Evolutionary conservation across 2,113 vertebrate species (phyloP).

Genomic region (Neodontobutis hainanensis): DNA sequence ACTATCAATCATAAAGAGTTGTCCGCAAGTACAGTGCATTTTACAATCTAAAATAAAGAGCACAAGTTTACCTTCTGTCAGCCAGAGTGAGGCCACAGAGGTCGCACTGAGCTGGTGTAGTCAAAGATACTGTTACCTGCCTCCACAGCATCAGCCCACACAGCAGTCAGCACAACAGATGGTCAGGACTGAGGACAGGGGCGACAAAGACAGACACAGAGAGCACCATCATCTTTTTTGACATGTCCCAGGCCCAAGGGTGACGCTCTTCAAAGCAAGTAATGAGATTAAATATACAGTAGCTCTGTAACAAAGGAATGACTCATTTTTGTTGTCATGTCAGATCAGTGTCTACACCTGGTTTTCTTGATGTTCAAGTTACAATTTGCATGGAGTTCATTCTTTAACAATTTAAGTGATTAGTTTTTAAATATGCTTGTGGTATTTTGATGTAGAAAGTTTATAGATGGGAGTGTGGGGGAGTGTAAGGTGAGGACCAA

Average conservation of each 20-base stretch:
- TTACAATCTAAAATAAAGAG: slow-evolving; percentile 1
- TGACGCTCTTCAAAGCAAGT: slow-evolving; percentile 22
- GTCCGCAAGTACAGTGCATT: slow-evolving; percentile 1
- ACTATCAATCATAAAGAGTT: background rate
- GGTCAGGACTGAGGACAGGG: slow-evolving; percentile 44
- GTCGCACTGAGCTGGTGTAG: slow-evolving; percentile 50
- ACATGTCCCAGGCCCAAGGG: slow-evolving; percentile 34
- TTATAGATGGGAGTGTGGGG: background rate
- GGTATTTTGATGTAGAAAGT: background rate
- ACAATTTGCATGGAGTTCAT: no score
- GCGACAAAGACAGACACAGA: slow-evolving; percentile 25
- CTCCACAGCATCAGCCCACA: slow-evolving; percentile 58
- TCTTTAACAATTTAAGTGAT: no score
- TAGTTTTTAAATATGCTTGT: no score
- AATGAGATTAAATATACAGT: slow-evolving; percentile 24
- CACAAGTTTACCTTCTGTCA: slow-evolving; percentile 46
- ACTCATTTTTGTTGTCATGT: background rate
- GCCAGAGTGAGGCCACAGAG: slow-evolving; percentile 47
- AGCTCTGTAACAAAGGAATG: slow-evolving; percentile 8
- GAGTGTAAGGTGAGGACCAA: no score
- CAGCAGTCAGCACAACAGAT: slow-evolving; percentile 65
- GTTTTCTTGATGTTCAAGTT: no score
- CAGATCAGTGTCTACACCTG: background rate
- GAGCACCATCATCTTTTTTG: slow-evolving; percentile 48
- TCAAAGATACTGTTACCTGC: slow-evolving; percentile 64